Evolutionary conservation across 2,797 vertebrate species (phyloP).

Genomic region (Cuniculus paca): DNA sequence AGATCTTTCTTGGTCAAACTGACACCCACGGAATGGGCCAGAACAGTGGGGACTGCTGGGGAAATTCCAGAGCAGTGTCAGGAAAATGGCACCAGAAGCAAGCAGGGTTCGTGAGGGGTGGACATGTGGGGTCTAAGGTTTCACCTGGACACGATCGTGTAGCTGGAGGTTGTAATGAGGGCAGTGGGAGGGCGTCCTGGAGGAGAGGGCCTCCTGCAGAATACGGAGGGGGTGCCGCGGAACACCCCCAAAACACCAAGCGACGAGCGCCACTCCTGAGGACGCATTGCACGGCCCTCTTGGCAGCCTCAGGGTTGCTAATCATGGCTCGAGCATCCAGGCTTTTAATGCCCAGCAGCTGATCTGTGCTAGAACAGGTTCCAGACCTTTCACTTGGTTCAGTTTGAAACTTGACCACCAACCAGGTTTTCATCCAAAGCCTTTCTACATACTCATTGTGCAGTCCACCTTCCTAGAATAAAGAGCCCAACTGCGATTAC

Average conservation of each 20-base stretch:
- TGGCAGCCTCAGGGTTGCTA: not conserved
- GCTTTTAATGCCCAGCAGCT: not conserved
- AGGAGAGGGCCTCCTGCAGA: slow-evolving; percentile 18
- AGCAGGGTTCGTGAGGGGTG: not conserved
- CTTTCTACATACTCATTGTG: not conserved
- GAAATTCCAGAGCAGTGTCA: not conserved
- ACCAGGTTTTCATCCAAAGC: not conserved
- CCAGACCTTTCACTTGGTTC: not conserved
- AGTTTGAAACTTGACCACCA: not conserved
- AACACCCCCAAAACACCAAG: not conserved
- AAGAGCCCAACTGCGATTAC: not conserved
- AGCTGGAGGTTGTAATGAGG: not conserved
- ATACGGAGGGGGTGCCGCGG: not conserved
- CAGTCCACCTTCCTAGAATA: not conserved
- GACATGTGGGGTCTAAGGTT: not conserved
- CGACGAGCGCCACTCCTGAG: not conserved
- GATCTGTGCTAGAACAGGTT: not conserved
- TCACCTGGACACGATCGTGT: not conserved
- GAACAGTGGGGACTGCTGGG: not conserved
- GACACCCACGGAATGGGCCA: not conserved
- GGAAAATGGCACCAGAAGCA: not conserved
- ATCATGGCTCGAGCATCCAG: not conserved
- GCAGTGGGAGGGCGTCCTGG: not conserved
- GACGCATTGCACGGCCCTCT: not conserved
- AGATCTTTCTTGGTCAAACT: not conserved